Conservation (phyloP, 2,797 vertebrate species). For the Halcyon chelicuti region DNA sequence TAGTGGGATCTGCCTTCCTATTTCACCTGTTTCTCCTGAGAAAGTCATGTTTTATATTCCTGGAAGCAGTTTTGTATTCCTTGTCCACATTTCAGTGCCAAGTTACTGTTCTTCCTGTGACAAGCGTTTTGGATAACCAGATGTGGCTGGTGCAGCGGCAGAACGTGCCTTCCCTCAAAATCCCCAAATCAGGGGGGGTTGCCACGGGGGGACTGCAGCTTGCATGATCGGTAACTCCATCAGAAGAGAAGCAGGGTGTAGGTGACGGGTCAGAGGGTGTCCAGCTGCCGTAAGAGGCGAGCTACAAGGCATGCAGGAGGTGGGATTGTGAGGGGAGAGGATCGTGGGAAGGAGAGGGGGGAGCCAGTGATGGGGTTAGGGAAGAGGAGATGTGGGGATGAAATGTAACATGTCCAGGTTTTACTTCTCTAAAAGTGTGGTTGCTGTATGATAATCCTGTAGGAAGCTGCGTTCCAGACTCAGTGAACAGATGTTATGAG, state of each 20-base stretch:
- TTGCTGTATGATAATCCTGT: background rate
- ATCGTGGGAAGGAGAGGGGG: background rate
- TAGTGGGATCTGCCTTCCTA: background rate
- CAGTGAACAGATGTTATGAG: background rate
- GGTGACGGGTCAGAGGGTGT: background rate
- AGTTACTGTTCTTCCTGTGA: background rate
- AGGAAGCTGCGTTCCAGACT: background rate
- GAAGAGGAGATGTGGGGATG: background rate
- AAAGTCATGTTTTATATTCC: background rate
- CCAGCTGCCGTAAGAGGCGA: rapidly evolving
- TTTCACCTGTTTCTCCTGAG: background rate
- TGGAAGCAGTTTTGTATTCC: background rate
- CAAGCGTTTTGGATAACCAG: background rate
- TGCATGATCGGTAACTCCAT: rapidly evolving
- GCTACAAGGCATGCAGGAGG: rapidly evolving
- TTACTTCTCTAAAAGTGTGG: background rate
- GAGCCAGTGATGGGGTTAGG: rapidly evolving
- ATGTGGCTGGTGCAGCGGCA: background rate
- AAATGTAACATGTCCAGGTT: background rate
- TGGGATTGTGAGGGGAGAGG: background rate
- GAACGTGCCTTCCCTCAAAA: background rate
- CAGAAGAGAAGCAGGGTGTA: background rate
- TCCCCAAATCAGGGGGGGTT: rapidly evolving
- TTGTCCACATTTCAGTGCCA: rapidly evolving
- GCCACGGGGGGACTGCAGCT: background rate